Base-by-base conservation (phyloP, 1,140 invertebrate species). In the Piezodorus guildinii region DNA sequence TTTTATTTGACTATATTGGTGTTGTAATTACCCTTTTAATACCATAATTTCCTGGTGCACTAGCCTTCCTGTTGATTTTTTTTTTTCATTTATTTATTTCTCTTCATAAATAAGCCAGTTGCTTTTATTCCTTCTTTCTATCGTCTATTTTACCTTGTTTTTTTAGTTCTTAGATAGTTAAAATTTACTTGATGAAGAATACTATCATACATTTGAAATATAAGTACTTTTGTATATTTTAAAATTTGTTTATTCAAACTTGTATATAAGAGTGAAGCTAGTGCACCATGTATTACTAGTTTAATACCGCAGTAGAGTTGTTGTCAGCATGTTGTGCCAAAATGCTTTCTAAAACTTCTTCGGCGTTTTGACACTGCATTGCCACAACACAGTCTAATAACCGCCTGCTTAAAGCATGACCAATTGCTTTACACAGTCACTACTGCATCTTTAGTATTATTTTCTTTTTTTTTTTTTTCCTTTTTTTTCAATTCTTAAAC, bases 251-350 rank as follows among this genome's bases (percentile, higher is more conserved):
- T 10, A 39, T 39, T 10, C n/a, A n/a, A n/a, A n/a, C 9, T 23
- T 56, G 39, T 61, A 46, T 45, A 61, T 45, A 61, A 23, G 16
- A 44, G 23, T 19, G 30, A 61, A 61, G 23, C 63, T 64, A 60
- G 63, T 64, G 63, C 43, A 60, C 56, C 60, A 30, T 30, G 15
- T 44, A n/a, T 64, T 59, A 51, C 30, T 27, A 64, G 21, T 52
- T 56, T 59, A 64, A 34, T 59, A 64, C 43, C 58, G 56, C 43
- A 64, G 63, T 65, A 65, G 64, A 67, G 34, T 68, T 67, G 70
- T 70, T 71, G 69, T 70, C 67, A 70, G 70, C 70, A 71, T 71
- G 70, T 71, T 70, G 69, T 69, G 68, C 67, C 60, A 67, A 65
- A 64, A 64, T 45, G 68, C 68, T 68, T 68, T 44, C 63, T 64